Evolutionary conservation across 2,888 invertebrate genomes (phyloP).

Genomic region (Eristalis pertinax): DNA sequence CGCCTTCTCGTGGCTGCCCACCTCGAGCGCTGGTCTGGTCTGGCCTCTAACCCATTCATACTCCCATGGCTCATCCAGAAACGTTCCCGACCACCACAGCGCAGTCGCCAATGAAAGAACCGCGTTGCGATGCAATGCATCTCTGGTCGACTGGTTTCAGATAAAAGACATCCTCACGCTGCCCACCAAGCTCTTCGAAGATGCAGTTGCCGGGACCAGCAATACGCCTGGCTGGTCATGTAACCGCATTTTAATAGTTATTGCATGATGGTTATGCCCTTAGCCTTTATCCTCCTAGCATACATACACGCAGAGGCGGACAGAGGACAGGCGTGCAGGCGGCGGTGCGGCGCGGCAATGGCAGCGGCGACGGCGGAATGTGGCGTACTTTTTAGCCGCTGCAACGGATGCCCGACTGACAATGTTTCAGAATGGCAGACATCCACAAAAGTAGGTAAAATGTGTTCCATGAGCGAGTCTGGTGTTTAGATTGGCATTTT

Average conservation of each 20-base stretch:
- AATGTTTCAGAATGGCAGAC: conserved; percentile 63
- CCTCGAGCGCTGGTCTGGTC: conserved; percentile 2
- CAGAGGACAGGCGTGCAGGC: neutral
- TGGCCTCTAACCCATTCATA: conserved; percentile 56
- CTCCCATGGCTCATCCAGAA: conserved; percentile 50
- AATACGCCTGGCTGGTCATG: conserved; percentile 68
- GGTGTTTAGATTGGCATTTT: conserved; percentile 19
- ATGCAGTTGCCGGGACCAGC: conserved; percentile 54
- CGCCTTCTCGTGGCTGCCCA: conserved; percentile 10
- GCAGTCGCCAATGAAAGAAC: neutral
- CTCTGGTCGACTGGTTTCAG: conserved; percentile 55
- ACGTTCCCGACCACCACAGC: conserved; percentile 31
- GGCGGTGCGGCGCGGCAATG: neutral
- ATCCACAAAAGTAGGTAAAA: conserved; percentile 69
- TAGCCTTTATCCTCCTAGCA: conserved; percentile 72
- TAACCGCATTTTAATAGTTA: conserved; percentile 72
- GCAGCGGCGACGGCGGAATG: neutral
- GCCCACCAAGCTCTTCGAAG: conserved; percentile 53
- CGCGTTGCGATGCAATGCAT: conserved; percentile 57
- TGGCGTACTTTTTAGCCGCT: conserved; percentile 30
- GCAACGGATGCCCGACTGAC: conserved; percentile 58
- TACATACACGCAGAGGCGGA: conserved; percentile 36
- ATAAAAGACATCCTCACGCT: conserved; percentile 54
- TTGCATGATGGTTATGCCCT: conserved; percentile 70
- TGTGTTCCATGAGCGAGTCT: conserved; percentile 40